Evolutionary conservation across 2,888 invertebrate genomes (phyloP).

Genomic region (Drosophila neonasuta): DNA sequence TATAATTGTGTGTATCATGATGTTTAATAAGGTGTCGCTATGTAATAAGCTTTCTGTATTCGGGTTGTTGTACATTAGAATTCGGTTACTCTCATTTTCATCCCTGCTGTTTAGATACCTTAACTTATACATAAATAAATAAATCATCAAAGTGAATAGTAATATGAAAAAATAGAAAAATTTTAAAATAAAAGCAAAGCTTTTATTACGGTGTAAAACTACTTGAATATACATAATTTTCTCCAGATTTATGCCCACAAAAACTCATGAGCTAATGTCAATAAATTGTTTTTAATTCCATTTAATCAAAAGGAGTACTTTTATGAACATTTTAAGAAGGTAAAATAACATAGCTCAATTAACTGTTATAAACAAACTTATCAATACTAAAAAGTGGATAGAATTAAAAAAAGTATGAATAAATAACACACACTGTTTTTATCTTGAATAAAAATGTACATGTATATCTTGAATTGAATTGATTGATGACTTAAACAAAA

Average conservation of each 20-base stretch:
- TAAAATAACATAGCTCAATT: neutral
- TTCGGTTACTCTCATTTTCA: conserved; percentile 38
- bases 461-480: too few species aligned
- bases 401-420: neutral
- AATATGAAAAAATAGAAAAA: conserved; percentile 8
- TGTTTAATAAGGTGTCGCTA: conserved; percentile 23
- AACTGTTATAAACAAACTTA: neutral
- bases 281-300: neutral
- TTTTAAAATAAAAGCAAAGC: neutral
- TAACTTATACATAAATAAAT: conserved; percentile 55
- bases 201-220: neutral
- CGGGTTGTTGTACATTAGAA: conserved; percentile 27
- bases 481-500: too few species aligned
- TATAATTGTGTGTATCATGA: conserved; percentile 14
- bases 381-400: neutral
- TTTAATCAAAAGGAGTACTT: neutral
- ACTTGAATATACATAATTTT: neutral
- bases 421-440: neutral
- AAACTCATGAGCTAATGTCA: neutral
- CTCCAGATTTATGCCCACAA: neutral
- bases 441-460: neutral
- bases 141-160: conserved; percentile 38
- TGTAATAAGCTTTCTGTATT: conserved; percentile 37
- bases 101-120: conserved; percentile 46
- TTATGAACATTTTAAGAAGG: neutral